These are phyloP conservation scores for Drosophila nasuta DNA, from an alignment of 1,140 invertebrate species.

Conservation along the genomic window DNA sequence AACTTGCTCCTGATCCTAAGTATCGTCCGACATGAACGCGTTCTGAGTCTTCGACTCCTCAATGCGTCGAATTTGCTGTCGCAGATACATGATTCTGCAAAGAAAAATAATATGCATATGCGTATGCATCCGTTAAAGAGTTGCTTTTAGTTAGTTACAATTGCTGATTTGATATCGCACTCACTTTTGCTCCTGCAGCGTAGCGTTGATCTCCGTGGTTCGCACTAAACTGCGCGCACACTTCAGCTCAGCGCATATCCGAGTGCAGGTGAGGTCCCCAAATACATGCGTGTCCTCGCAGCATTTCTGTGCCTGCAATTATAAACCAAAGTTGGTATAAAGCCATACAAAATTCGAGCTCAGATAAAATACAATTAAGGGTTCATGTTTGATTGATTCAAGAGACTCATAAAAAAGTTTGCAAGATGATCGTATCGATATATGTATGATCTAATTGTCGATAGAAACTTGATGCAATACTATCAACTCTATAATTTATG, in stretches of 20 bases:
- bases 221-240: slow-evolving; percentile 96
- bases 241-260: slow-evolving; percentile 97
- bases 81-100: slow-evolving; percentile 93
- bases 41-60: slow-evolving; percentile 97
- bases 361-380: too few species aligned
- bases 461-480: too few species aligned
- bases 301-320: slow-evolving; percentile 91
- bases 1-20: slow-evolving; percentile 84
- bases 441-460: too few species aligned
- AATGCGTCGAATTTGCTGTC: slow-evolving; percentile 94
- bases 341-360: too few species aligned
- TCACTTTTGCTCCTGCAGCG: slow-evolving; percentile 98
- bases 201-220: slow-evolving; percentile 98
- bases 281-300: slow-evolving; percentile 93
- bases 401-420: too few species aligned
- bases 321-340: slow-evolving; percentile 7
- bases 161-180: slow-evolving; percentile 49
- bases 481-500: too few species aligned
- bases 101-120: neutral
- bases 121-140: neutral
- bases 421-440: too few species aligned
- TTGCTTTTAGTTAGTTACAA: too few species aligned
- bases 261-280: slow-evolving; percentile 94
- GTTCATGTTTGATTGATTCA: too few species aligned
- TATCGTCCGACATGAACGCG: slow-evolving; percentile 88